Conservation (phyloP, 2,113 vertebrate species). For the Daboia siamensis region DNA sequence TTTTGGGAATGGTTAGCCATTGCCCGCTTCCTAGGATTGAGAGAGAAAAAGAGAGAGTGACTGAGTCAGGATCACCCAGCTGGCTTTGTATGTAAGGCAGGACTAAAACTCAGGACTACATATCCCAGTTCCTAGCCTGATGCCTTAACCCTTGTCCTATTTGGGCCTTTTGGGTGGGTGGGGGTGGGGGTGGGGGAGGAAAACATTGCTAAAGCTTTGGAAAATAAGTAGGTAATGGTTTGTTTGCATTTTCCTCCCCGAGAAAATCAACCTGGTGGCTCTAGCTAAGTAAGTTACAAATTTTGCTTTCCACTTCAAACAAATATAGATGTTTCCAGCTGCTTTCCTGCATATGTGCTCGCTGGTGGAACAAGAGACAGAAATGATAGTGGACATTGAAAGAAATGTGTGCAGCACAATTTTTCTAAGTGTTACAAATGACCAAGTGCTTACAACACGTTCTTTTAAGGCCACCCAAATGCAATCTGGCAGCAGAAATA, state of each 20-base stretch:
- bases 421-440: neutral
- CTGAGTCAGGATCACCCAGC: neutral
- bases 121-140: neutral
- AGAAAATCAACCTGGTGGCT: neutral
- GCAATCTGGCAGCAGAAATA: slow-evolving; percentile 19
- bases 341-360: neutral
- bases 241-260: neutral
- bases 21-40: too few relatives aligned
- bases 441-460: neutral
- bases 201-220: neutral
- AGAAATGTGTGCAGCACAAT: fast-evolving
- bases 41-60: neutral
- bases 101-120: neutral
- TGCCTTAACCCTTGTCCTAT: neutral
- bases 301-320: neutral
- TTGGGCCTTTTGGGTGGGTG: neutral
- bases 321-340: neutral
- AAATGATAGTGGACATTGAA: neutral
- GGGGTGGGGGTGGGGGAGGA: fast-evolving
- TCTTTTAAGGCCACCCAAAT: slow-evolving; percentile 7
- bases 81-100: neutral
- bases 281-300: neutral
- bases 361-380: fast-evolving
- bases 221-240: neutral
- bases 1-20: neutral